Percentiles rank a stretch among this genome's conserved stretches.
Conservation (phyloP, 2,797 vertebrate genomes). For the Yasuhikotakia modesta region DNA sequence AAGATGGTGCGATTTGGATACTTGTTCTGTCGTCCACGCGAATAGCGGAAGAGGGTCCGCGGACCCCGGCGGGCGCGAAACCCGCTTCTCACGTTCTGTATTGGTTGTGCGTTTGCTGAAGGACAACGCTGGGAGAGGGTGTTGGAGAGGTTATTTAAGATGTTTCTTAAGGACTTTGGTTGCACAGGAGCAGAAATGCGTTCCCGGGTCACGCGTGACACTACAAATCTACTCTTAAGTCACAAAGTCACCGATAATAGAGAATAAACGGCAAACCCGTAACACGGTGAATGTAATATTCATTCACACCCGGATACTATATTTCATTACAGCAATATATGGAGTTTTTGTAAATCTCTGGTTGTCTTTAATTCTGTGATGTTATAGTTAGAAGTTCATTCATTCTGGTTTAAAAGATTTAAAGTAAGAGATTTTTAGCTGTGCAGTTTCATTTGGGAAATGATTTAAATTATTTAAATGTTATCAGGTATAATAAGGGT, state of each 20-base stretch:
- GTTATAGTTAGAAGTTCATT: not conserved
- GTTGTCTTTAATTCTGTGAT: not conserved
- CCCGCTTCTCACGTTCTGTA: not conserved
- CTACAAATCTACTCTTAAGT: constrained; percentile 34
- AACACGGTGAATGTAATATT: not conserved
- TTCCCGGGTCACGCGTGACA: constrained; percentile 4
- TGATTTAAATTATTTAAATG: not conserved
- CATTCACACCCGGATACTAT: not conserved
- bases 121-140: constrained; percentile 4
- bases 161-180: constrained; percentile 12
- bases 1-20: not conserved
- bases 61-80: constrained; percentile 12
- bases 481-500: not conserved
- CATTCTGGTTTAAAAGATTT: not conserved
- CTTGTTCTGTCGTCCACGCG: constrained; percentile 30
- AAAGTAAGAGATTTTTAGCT: too few relatives aligned
- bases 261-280: not conserved
- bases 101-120: constrained; percentile 19
- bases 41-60: constrained; percentile 8
- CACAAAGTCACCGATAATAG: constrained; percentile 31
- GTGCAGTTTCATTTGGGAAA: not conserved
- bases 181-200: constrained; percentile 11
- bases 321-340: not conserved
- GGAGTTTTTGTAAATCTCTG: not conserved
- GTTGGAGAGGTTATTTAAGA: constrained; percentile 10